These are phyloP conservation scores for Mionectes macconnelli DNA, from an alignment of 2,113 vertebrate species.

Conservation along the genomic window DNA sequence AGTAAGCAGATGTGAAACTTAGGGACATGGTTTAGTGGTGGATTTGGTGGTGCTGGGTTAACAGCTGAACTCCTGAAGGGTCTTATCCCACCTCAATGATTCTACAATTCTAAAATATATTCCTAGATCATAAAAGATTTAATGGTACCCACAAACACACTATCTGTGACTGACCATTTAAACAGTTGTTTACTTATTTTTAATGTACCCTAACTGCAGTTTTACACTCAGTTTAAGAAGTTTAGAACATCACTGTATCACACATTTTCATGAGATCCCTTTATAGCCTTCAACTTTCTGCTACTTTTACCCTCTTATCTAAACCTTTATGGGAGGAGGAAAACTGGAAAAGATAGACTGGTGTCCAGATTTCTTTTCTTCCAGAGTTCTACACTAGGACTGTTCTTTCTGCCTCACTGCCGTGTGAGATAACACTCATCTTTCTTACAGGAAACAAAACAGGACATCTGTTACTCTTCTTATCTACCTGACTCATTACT, in stretches of 20 bases:
- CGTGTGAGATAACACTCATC: neutral
- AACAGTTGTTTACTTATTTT: neutral
- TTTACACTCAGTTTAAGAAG: neutral
- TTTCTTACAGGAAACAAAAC: neutral
- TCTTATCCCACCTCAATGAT: neutral
- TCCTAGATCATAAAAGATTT: neutral
- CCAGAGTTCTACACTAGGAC: neutral
- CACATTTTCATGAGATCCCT: neutral
- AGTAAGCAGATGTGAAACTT: neutral
- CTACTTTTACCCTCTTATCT: neutral
- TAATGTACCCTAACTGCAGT: neutral
- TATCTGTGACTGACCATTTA: neutral
- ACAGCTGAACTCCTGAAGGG: neutral
- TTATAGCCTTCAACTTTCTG: neutral
- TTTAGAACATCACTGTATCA: neutral
- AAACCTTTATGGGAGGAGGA: neutral
- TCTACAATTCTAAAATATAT: neutral
- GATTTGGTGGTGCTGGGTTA: neutral
- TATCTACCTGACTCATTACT: neutral
- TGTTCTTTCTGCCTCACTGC: neutral
- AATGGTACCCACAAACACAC: neutral
- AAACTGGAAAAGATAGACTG: neutral
- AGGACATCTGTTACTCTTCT: neutral
- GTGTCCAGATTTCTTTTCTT: neutral
- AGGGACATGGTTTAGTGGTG: neutral